Evolutionary conservation across 2,113 vertebrate genomes (phyloP).

Genomic region (Engystomops pustulosus): DNA sequence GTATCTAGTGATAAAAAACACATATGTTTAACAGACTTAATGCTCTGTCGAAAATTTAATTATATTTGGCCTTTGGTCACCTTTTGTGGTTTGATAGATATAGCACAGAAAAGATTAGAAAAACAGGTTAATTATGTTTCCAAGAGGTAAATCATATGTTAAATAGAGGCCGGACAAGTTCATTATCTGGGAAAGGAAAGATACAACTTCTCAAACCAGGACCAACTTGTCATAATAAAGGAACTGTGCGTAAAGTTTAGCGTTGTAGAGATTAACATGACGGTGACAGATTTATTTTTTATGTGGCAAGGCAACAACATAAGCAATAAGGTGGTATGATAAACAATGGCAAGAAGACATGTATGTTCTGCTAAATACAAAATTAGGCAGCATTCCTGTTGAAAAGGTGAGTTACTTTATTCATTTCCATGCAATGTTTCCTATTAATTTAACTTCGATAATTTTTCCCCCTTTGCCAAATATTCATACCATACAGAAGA

Average conservation of each 20-base stretch:
- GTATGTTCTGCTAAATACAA: too few relatives aligned
- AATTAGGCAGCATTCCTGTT: too few relatives aligned
- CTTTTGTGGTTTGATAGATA: slow-evolving; percentile 36
- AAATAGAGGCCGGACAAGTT: slow-evolving; percentile 32
- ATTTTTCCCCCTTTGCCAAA: too few relatives aligned
- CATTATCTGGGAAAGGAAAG: slow-evolving; percentile 26
- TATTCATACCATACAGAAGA: too few relatives aligned
- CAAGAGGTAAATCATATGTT: slow-evolving; percentile 52
- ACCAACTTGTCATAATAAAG: slow-evolving; percentile 5
- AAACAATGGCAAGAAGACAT: too few relatives aligned
- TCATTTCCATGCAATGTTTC: too few relatives aligned
- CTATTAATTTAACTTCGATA: too few relatives aligned
- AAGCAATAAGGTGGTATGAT: neutral
- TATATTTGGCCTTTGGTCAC: slow-evolving; percentile 18
- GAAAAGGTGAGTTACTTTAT: too few relatives aligned
- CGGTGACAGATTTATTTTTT: neutral
- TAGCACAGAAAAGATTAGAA: slow-evolving; percentile 4
- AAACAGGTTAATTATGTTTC: slow-evolving; percentile 39
- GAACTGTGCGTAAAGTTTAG: neutral
- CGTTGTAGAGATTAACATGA: neutral
- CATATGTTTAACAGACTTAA: slow-evolving; percentile 29
- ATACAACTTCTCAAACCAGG: neutral
- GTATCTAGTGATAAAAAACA: slow-evolving; percentile 34
- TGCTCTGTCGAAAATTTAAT: slow-evolving; percentile 41
- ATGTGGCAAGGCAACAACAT: neutral